A percentile compares a stretch with the other conserved stretches of the same genome.
phyloP scores from a whole-genome alignment of 2,113 vertebrate genomes.

The Bubalus kerabau region DNA sequence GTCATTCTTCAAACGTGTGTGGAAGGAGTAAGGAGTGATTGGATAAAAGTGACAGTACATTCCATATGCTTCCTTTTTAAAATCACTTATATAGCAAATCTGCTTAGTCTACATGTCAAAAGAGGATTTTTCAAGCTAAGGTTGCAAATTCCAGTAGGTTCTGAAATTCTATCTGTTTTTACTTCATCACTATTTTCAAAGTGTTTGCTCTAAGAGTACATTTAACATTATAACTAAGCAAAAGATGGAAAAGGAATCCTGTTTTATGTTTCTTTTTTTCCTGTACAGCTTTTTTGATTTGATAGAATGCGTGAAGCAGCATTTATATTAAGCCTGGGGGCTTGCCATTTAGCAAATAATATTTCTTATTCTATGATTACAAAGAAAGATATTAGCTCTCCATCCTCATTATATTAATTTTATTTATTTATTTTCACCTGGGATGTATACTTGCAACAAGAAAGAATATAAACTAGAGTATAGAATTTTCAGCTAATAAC shows the following conservation, averaged over 20 bases:
- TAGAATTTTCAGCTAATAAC: not conserved
- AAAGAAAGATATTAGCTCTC: not conserved
- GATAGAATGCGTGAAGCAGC: not conserved
- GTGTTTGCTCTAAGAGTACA: conserved; percentile 2
- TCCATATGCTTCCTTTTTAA: conserved; percentile 44
- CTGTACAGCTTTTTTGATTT: not conserved
- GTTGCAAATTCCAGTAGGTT: conserved; percentile 46
- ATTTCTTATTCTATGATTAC: not conserved
- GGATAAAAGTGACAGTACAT: conserved; percentile 26
- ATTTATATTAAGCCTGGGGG: not conserved
- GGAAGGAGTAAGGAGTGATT: conserved; percentile 14
- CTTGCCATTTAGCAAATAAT: not conserved
- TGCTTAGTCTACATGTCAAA: conserved; percentile 44
- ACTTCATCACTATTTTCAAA: conserved; percentile 48
- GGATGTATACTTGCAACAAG: not conserved
- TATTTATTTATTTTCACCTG: not conserved
- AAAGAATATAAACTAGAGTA: not conserved
- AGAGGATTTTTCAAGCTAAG: conserved; percentile 49
- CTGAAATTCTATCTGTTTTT: conserved; percentile 30
- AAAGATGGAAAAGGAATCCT: not conserved
- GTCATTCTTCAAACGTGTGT: conserved; percentile 12
- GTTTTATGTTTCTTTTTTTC: not conserved
- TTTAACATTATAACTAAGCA: not conserved
- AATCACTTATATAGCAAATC: conserved; percentile 48
- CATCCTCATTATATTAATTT: not conserved